phyloP scores from a whole-genome alignment of 1,140 invertebrate genomes.

The Cotesia glomerata region DNA sequence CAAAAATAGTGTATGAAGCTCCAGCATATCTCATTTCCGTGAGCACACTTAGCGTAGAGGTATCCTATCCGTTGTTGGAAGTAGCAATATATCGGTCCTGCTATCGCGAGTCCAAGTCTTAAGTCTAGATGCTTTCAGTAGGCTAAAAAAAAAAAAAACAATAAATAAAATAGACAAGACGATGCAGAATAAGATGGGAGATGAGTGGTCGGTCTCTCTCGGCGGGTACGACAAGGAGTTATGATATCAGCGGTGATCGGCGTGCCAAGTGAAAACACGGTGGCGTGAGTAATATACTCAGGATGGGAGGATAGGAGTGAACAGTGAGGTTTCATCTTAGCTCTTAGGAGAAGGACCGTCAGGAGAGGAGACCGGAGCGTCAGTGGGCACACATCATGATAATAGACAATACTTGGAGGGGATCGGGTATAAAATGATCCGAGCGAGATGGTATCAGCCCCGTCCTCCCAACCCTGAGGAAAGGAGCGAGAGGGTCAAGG shows the following conservation, averaged over 20 bases:
- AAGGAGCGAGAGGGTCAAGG: slow-evolving; percentile 50
- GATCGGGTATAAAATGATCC: slow-evolving; percentile 28
- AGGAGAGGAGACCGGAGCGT: neutral
- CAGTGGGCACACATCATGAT: neutral
- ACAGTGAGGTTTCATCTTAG: slow-evolving; percentile 29
- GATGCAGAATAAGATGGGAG: slow-evolving; percentile 28
- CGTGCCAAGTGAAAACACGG: slow-evolving; percentile 62
- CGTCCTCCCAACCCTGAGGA: slow-evolving; percentile 27
- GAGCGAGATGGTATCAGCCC: slow-evolving; percentile 25
- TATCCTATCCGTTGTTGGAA: slow-evolving; percentile 10
- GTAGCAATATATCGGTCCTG: slow-evolving; percentile 48
- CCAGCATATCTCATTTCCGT: slow-evolving; percentile 29
- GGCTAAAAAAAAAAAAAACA: neutral
- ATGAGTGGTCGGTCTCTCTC: slow-evolving; percentile 50
- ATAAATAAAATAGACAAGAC: slow-evolving; percentile 3
- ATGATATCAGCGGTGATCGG: slow-evolving; percentile 63
- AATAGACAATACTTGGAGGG: slow-evolving; percentile 26
- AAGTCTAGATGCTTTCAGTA: slow-evolving; percentile 17
- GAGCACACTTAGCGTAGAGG: slow-evolving; percentile 4
- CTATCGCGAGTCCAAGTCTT: slow-evolving; percentile 47
- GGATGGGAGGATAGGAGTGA: slow-evolving; percentile 31
- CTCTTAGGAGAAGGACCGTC: neutral
- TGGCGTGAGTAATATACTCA: slow-evolving; percentile 63
- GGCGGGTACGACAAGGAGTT: slow-evolving; percentile 61
- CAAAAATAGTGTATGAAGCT: too few relatives aligned